Percentiles rank a stretch among this genome's conserved stretches.
Conservation (phyloP, 2,888 invertebrate genomes). For the Merodon equestris region DNA sequence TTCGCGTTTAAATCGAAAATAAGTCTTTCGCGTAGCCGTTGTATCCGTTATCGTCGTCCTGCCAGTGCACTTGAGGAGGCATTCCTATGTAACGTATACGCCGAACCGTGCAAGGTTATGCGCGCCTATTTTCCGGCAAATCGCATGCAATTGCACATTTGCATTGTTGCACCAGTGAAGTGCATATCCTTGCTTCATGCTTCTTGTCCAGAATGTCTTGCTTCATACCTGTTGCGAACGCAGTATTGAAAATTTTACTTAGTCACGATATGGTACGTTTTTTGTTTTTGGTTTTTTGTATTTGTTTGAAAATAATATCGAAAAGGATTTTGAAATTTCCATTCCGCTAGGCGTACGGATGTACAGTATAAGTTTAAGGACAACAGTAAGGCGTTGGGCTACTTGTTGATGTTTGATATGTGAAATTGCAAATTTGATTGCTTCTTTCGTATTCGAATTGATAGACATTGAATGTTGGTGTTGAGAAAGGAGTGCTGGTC, state of each 20-base stretch:
- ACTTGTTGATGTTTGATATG: conserved; percentile 60
- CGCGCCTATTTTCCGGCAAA: conserved; percentile 55
- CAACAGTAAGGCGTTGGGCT: neutral
- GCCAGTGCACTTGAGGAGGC: conserved; percentile 39
- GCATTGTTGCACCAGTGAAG: conserved; percentile 13
- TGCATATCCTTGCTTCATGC: conserved; percentile 55
- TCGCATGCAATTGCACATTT: conserved; percentile 51
- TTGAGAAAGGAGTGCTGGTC: conserved; percentile 4
- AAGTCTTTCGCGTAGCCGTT: conserved; percentile 50
- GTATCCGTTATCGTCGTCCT: too few relatives aligned
- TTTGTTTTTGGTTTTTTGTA: conserved; percentile 11
- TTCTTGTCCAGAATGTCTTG: neutral
- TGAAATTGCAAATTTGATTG: conserved; percentile 66
- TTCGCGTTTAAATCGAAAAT: conserved; percentile 70
- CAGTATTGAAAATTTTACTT: conserved; percentile 64
- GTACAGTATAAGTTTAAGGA: conserved; percentile 3
- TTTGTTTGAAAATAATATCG: conserved; percentile 43
- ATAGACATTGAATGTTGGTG: conserved; percentile 12
- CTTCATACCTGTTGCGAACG: conserved; percentile 62
- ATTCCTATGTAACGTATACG: conserved; percentile 49
- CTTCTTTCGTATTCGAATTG: conserved; percentile 57
- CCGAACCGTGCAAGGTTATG: conserved; percentile 56
- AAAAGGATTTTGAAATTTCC: conserved; percentile 49
- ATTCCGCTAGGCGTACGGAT: conserved; percentile 3
- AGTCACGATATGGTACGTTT: conserved; percentile 60